Evolutionary conservation across 2,888 invertebrate species (phyloP).

Genomic region (Campoplex capitator): DNA sequence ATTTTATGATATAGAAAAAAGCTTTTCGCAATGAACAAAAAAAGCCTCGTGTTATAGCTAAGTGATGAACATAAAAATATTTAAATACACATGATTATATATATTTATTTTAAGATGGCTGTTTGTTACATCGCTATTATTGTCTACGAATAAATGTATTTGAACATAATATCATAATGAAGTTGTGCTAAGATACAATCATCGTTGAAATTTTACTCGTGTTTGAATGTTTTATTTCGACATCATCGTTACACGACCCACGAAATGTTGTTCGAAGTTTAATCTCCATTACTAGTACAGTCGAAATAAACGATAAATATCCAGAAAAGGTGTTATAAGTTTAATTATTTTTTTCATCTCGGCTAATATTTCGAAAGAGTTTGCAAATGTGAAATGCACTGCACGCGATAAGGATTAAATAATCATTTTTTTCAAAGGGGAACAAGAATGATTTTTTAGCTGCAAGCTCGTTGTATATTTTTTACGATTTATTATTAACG

Average conservation of each 20-base stretch:
- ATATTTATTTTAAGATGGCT: constrained; percentile 56
- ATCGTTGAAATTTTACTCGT: neutral
- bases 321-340: neutral
- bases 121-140: constrained; percentile 59
- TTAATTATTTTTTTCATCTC: neutral
- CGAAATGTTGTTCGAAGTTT: neutral
- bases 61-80: constrained; percentile 11
- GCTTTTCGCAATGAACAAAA: neutral
- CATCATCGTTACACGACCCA: neutral
- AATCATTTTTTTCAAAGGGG: neutral
- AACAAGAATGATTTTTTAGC: neutral
- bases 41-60: neutral
- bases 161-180: constrained; percentile 21
- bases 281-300: neutral
- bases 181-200: neutral
- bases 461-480: neutral
- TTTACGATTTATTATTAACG: constrained; percentile 19
- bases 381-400: neutral
- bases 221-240: neutral
- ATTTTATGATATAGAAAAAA: neutral
- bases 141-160: constrained; percentile 59
- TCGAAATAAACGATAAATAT: neutral
- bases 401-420: neutral
- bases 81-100: neutral
- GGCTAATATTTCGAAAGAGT: neutral